Base-by-base conservation (phyloP, 2,113 vertebrate species). In the Phaetusa simplex region DNA sequence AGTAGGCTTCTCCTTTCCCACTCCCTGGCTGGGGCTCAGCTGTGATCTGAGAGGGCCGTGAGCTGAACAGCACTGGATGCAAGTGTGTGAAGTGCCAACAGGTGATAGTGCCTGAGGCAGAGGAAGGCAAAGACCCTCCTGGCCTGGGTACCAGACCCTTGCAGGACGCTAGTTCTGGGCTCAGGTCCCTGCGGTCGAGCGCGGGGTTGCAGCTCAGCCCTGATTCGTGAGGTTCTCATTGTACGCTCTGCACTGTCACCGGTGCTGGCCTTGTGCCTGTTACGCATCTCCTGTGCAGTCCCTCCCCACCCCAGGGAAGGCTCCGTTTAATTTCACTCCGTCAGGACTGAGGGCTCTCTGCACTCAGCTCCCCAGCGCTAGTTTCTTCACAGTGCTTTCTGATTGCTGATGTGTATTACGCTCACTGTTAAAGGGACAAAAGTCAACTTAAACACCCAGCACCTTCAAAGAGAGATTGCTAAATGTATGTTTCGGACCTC, bases 201-300 rank as follows among this genome's bases (percentile, higher is more conserved):
- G 90, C 80, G 78, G 80, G 29, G 23, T 83, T 94, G 73, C 83
- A 72, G 61, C 49, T 91, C 18, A 76, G 73, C 40, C 38, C 91
- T 34, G 36, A 45, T 53, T 85, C 32, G 12, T 36, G 59, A 43
- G 40, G 30, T 56, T 86, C 14, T 67, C 22, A 7, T 5, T 52
- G 32, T 58, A 17, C n/a, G 90, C 93, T 90, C 70, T 92, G 79
- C 82, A 52, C 53, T 67, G 89, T 89, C 91, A 94, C 78, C 62
- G 80, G 23, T 36, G 47, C 66, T 94, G 94, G 81, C 74, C 81
- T 77, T 30, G 11, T 82, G 81, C 94, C 91, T 55, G 20, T 82
- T 22, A 5, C 50, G 20, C 42, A 65, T n/a, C 89, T 85, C 70
- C 66, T 30, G 38, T 58, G 61, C 58, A 14, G 52, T 72, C 53